Conservation (phyloP, 2,797 vertebrate genomes). For the Rhodeus uyekii region DNA sequence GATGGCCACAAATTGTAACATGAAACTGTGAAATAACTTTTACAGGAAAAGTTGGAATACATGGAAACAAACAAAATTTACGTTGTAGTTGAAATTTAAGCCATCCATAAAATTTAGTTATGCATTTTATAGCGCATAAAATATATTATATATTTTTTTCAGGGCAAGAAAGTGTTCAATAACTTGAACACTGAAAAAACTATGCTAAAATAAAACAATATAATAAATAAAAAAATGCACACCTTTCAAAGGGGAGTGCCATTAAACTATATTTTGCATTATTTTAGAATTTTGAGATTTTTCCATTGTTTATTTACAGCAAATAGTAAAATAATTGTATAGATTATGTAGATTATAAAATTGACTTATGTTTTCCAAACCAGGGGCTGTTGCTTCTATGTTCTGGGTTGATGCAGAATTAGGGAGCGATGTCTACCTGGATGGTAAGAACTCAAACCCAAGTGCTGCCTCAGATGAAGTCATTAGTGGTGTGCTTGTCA, state of each 20-base stretch:
- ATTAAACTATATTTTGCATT: background rate
- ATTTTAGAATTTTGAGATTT: background rate
- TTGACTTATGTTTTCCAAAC: background rate
- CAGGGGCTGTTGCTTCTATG: slow-evolving; percentile 96
- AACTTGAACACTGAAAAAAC: background rate
- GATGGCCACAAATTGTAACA: slow-evolving; percentile 66
- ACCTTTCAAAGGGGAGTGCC: background rate
- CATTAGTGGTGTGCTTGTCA: background rate
- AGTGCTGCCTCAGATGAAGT: background rate
- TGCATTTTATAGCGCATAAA: slow-evolving; percentile 53
- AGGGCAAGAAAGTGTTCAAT: background rate
- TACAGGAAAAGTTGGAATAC: slow-evolving; percentile 55
- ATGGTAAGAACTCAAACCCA: slow-evolving; percentile 81
- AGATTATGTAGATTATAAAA: background rate
- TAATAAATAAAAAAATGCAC: too few species aligned
- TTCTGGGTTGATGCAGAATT: slow-evolving; percentile 98
- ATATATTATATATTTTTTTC: too few species aligned
- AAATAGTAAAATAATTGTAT: background rate
- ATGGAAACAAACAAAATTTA: slow-evolving; percentile 72
- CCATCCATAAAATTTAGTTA: slow-evolving; percentile 52
- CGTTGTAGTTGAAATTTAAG: slow-evolving; percentile 44
- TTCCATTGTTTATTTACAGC: background rate
- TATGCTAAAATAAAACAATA: background rate
- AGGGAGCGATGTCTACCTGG: slow-evolving; percentile 95
- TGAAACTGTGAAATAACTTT: slow-evolving; percentile 66